phyloP scores from a whole-genome alignment of 2,888 invertebrate genomes.

The Tolmerus cingulatus region DNA sequence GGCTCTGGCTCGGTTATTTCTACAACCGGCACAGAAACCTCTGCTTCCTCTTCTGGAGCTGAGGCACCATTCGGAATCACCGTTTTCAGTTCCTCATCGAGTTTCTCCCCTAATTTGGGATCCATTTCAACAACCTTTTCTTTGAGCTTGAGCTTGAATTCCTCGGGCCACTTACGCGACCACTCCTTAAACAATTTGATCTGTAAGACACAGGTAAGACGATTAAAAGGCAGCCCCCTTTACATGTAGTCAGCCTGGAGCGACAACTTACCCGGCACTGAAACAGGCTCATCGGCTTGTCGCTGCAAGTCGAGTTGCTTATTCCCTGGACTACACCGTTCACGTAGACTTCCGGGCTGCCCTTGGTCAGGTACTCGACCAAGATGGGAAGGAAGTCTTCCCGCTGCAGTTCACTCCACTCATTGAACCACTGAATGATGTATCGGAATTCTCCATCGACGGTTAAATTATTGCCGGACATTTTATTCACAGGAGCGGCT shows the following conservation, averaged over 20 bases:
- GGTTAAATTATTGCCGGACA: slow-evolving; percentile 69
- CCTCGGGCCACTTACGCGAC: slow-evolving; percentile 80
- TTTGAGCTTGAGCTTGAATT: slow-evolving; percentile 75
- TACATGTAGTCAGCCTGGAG: not conserved
- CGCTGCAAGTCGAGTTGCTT: slow-evolving; percentile 72
- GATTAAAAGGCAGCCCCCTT: not conserved
- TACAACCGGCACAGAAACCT: not conserved
- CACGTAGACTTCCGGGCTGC: slow-evolving; percentile 70
- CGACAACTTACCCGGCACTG: slow-evolving; percentile 77
- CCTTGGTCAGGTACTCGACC: slow-evolving; percentile 68
- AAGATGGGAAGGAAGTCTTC: slow-evolving; percentile 83
- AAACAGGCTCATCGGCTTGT: slow-evolving; percentile 82
- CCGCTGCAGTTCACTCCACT: slow-evolving; percentile 88
- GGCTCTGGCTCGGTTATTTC: not conserved
- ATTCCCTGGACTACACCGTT: slow-evolving; percentile 78
- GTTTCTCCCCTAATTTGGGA: slow-evolving; percentile 74
- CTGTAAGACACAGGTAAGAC: slow-evolving; percentile 61
- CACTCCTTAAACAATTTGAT: slow-evolving; percentile 85
- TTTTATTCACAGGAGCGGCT: slow-evolving; percentile 51
- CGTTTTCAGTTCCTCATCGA: slow-evolving; percentile 66
- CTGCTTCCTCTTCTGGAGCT: not conserved
- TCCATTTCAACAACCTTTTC: slow-evolving; percentile 77
- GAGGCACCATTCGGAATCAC: slow-evolving; percentile 31
- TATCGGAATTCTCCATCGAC: slow-evolving; percentile 81
- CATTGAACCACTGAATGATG: slow-evolving; percentile 85